Evolutionary conservation across 2,888 invertebrate species (phyloP).

Genomic region (Ochropacha duplaris): DNA sequence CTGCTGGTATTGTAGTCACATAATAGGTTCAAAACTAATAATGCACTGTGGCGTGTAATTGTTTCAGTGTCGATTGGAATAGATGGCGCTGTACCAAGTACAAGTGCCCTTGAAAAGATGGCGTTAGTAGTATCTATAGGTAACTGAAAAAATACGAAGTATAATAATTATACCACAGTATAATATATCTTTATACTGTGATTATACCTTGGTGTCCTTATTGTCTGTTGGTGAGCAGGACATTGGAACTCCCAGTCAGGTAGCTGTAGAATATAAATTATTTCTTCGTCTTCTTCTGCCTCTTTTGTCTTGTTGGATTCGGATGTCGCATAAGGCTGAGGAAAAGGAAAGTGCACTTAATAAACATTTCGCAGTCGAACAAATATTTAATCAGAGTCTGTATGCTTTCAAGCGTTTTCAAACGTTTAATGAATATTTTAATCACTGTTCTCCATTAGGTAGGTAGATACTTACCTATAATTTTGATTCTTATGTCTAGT

Average conservation of each 20-base stretch:
- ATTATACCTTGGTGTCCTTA: slow-evolving; percentile 69
- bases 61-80: not conserved
- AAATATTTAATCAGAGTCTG: too few relatives aligned
- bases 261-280: slow-evolving; percentile 71
- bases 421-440: too few relatives aligned
- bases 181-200: too few relatives aligned
- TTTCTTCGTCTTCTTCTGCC: slow-evolving; percentile 62
- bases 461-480: too few relatives aligned
- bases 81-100: not conserved
- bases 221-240: slow-evolving; percentile 62
- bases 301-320: slow-evolving; percentile 49
- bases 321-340: slow-evolving; percentile 61
- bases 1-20: too few relatives aligned
- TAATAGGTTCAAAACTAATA: too few relatives aligned
- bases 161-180: not conserved
- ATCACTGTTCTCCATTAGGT: too few relatives aligned
- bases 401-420: too few relatives aligned
- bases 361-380: too few relatives aligned
- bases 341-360: slow-evolving; percentile 7
- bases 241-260: slow-evolving; percentile 72
- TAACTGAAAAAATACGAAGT: slow-evolving; percentile 7
- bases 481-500: too few relatives aligned
- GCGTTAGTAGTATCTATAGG: not conserved
- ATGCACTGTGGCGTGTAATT: too few relatives aligned
- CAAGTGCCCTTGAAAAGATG: not conserved